Evolutionary conservation across 2,113 vertebrate genomes (phyloP).

Genomic region (Calypte anna): DNA sequence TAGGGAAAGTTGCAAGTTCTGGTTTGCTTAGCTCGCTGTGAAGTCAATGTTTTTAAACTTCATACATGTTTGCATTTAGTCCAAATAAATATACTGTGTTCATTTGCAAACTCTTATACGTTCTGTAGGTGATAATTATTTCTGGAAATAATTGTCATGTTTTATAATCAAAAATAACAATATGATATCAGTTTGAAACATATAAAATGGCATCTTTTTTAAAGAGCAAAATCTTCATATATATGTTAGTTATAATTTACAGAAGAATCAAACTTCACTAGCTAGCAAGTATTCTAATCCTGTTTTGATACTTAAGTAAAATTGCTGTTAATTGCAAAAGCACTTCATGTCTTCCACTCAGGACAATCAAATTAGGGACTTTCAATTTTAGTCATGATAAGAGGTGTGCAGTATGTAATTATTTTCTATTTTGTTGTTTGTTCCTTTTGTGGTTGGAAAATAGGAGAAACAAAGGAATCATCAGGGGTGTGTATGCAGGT

Average conservation of each 20-base stretch:
- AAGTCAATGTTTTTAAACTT: neutral
- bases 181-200: neutral
- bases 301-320: neutral
- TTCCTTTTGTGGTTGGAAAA: neutral
- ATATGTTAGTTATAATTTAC: neutral
- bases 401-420: neutral
- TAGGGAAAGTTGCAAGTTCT: neutral
- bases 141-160: neutral
- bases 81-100: neutral
- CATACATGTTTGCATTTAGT: neutral
- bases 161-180: neutral
- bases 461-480: neutral
- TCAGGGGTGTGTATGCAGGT: neutral
- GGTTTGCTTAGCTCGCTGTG: neutral
- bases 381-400: neutral
- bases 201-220: neutral
- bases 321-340: neutral
- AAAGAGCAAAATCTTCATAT: neutral
- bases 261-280: neutral
- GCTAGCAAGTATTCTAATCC: neutral
- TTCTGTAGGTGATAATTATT: neutral
- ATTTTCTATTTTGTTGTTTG: neutral
- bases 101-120: neutral
- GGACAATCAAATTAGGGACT: neutral
- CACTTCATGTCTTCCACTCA: neutral